These are phyloP conservation scores for Melolontha melolontha DNA, from an alignment of 2,888 invertebrate species.

Conservation along the genomic window DNA sequence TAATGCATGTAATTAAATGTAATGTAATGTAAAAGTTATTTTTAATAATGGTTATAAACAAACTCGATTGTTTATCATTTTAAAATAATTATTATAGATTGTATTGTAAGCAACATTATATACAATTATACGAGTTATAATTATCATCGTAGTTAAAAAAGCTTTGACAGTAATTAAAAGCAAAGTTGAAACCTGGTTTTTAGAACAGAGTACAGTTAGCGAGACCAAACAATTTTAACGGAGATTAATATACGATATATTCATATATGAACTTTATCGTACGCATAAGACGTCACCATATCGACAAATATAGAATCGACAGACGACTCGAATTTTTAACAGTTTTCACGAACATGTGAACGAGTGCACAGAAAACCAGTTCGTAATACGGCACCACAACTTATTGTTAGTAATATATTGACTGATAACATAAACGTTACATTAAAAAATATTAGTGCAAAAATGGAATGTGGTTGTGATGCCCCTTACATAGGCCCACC, in stretches of 20 bases:
- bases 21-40: too few relatives aligned
- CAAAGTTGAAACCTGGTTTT: too few relatives aligned
- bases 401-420: neutral
- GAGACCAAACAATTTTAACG: slow-evolving; percentile 11
- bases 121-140: too few relatives aligned
- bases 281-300: slow-evolving; percentile 6
- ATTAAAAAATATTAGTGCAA: neutral
- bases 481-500: slow-evolving; percentile 71
- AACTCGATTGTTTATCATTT: too few relatives aligned
- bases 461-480: slow-evolving; percentile 69
- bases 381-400: slow-evolving; percentile 29
- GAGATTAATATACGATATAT: neutral
- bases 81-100: too few relatives aligned
- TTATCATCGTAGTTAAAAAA: too few relatives aligned
- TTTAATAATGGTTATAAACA: too few relatives aligned
- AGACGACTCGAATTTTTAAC: slow-evolving; percentile 11
- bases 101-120: too few relatives aligned
- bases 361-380: slow-evolving; percentile 39
- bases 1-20: too few relatives aligned
- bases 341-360: slow-evolving; percentile 34
- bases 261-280: neutral
- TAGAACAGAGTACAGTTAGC: neutral
- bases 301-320: slow-evolving; percentile 22
- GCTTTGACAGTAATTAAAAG: too few relatives aligned
- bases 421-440: neutral